Evolutionary conservation across 2,113 vertebrate species (phyloP), one percentile per base, ranked within the genome.

Genomic region (Cyprinodon tularosa): DNA sequence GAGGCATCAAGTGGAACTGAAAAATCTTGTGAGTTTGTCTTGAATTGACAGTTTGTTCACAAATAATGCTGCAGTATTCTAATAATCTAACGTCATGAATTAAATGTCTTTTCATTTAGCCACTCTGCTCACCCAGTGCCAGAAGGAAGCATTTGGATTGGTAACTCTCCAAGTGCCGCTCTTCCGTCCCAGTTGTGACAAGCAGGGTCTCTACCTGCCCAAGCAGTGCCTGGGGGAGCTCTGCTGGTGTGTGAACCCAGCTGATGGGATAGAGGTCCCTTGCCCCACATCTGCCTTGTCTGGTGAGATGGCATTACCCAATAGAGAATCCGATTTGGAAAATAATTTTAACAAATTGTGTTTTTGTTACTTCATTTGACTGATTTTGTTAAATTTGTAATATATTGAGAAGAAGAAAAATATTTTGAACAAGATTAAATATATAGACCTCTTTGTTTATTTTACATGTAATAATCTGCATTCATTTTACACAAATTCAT

Each of bases 241-340:
- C 0, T 92, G 91, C 84, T 92, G 89, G 91, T 91, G 91, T 39
- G 91, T 89, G 78, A 62, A 86, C 57, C 73, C 72, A 4, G 39
- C 0, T 13, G 68, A 0, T 0, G 91, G 91, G n/a, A 0, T 20
- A 0, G 4, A 3, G 50, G 39, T 91, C 68, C 1, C 53, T 1
- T 90, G 90, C 69, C 3, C 2, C 4, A 0, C 0, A 22, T 0
- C 37, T 3, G 4, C 37, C 38, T 0, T 0, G 4, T 0, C 36
- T 12, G 83, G 88, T 90, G 59, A 87, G 84, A 75, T 22, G 9
- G 45, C 3, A 64, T 37, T 42, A 67, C 36, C 11, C 45, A 11
- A 62, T 53, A 61, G 7, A 3, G 66, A 47, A 13, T 53, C 53
- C 3, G 17, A 62, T 2, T 45, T 15, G 68, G 12, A 37, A 14